A percentile compares a stretch with the other conserved stretches of the same genome.
Evolutionary conservation across 2,797 vertebrate genomes (phyloP).

Genomic region (Eutrigla gurnardus): DNA sequence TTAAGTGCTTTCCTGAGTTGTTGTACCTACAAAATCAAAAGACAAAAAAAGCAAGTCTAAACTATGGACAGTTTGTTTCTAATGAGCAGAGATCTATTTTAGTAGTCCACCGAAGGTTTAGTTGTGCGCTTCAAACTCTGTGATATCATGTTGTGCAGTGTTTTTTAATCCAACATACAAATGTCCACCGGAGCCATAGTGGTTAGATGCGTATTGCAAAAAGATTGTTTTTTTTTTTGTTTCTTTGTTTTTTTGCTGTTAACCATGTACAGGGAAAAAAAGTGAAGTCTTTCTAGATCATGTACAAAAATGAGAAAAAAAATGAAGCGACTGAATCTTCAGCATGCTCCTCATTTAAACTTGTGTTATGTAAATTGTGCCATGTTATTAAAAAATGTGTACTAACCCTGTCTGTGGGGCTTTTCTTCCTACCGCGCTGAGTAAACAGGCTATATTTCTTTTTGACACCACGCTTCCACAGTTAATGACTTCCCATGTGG

Average conservation of each 20-base stretch:
- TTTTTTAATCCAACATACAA: constrained; percentile 85
- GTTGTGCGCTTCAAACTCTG: constrained; percentile 99
- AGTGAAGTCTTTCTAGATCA: constrained; percentile 96
- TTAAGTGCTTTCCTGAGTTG: constrained; percentile 94
- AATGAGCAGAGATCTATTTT: constrained; percentile 99
- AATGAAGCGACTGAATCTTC: constrained; percentile 93
- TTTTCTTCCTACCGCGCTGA: constrained; percentile 31
- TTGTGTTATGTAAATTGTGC: constrained; percentile 99
- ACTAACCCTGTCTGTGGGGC: constrained; percentile 80
- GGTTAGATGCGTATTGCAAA: constrained; percentile 97
- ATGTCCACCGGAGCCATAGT: constrained; percentile 97
- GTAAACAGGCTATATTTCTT: constrained; percentile 17
- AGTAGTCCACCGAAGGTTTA: constrained; percentile 98
- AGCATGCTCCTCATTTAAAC: constrained; percentile 99
- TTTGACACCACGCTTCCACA: neutral
- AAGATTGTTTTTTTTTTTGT: constrained; percentile 94
- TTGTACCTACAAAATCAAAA: constrained; percentile 90
- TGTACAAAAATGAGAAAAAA: constrained; percentile 89
- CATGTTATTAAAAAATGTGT: constrained; percentile 99
- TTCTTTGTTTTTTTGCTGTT: constrained; percentile 95
- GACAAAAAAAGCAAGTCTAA: constrained; percentile 83
- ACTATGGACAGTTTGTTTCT: constrained; percentile 92
- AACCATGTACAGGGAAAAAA: constrained; percentile 92
- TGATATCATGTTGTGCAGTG: constrained; percentile 98
- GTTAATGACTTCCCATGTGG: constrained; percentile 14